phyloP scores from a whole-genome alignment of 2,888 invertebrate genomes.

The Bombylius discolor region DNA sequence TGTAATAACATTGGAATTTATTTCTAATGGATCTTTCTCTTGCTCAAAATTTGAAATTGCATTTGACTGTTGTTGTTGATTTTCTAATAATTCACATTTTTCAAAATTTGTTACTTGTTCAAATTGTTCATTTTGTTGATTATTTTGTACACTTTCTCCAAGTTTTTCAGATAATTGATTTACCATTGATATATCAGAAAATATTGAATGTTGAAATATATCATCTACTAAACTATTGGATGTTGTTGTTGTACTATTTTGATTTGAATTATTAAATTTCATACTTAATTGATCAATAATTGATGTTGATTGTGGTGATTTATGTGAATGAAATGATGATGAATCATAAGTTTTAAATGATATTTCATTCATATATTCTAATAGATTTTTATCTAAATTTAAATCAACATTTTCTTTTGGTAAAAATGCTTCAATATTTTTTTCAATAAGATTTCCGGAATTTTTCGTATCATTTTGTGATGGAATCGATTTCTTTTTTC shows the following conservation, averaged over 20 bases:
- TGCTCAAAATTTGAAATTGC: no score
- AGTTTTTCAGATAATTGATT: constrained; percentile 23
- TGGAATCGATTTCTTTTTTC: constrained; percentile 5
- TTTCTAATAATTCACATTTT: no score
- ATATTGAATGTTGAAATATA: constrained; percentile 4
- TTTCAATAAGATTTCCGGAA: not conserved
- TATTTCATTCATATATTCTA: constrained; percentile 9
- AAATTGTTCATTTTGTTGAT: no score
- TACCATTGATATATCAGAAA: constrained; percentile 19
- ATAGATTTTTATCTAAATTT: constrained; percentile 8
- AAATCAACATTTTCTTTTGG: constrained; percentile 7
- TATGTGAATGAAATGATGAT: not conserved
- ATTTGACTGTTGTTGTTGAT: no score
- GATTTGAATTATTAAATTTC: not conserved
- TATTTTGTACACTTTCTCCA: not conserved
- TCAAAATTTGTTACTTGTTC: no score
- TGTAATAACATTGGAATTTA: no score
- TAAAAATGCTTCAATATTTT: constrained; percentile 4
- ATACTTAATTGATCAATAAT: constrained; percentile 5
- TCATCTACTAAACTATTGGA: not conserved
- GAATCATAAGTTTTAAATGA: constrained; percentile 3
- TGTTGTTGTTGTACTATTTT: not conserved
- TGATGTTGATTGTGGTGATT: not conserved
- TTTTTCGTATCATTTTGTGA: not conserved
- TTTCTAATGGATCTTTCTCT: no score